Conservation (phyloP, 1,140 invertebrate species). For the Nephila pilipes region DNA sequence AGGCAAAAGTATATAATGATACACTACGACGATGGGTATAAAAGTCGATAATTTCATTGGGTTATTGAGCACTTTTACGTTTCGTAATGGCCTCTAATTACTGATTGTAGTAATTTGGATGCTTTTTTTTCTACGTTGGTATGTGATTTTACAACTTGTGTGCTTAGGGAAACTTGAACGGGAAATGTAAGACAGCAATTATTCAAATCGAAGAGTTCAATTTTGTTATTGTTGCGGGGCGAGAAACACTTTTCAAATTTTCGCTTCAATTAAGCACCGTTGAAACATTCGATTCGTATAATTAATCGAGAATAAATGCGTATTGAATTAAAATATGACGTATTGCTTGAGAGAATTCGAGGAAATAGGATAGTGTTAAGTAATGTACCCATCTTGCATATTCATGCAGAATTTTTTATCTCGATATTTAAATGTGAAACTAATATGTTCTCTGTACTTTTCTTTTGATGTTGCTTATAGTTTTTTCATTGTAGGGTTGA, state of each 20-base stretch:
- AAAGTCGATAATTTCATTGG: constrained; percentile 49
- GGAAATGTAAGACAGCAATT: background rate
- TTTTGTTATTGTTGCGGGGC: background rate
- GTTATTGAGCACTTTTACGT: constrained; percentile 11
- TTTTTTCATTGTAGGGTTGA: too few species aligned
- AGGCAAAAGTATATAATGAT: constrained; percentile 7
- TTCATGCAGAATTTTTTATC: too few species aligned
- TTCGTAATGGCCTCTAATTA: constrained; percentile 40
- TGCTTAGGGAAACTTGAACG: background rate
- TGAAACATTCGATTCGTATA: background rate
- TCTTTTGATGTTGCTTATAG: too few species aligned
- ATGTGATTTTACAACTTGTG: background rate
- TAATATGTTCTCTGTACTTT: too few species aligned
- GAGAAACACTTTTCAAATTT: background rate
- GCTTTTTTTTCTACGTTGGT: background rate
- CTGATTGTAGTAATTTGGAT: background rate
- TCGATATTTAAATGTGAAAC: too few species aligned
- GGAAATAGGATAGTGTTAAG: too few species aligned
- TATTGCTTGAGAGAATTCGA: background rate
- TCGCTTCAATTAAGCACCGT: background rate
- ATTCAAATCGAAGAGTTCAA: background rate
- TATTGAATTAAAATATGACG: background rate
- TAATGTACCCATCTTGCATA: too few species aligned
- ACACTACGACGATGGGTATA: constrained; percentile 19
- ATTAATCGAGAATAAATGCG: background rate